These are phyloP conservation scores for Sebastes schlegelii DNA, from an alignment of 2,113 vertebrate genomes.

Conservation along the genomic window DNA sequence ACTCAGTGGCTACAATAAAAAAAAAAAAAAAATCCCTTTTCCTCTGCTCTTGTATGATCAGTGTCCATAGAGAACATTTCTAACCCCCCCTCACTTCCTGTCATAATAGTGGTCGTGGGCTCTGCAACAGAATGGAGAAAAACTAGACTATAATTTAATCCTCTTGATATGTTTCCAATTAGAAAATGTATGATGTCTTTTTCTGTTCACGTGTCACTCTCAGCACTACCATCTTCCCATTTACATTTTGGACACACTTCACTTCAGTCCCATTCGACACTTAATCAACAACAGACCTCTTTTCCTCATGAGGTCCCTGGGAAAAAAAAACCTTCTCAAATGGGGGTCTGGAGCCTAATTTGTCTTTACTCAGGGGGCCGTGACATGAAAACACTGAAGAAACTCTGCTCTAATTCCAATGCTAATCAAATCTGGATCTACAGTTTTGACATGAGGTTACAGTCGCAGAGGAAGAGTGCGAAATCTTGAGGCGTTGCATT, in stretches of 20 bases:
- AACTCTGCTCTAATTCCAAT: slow-evolving; percentile 33
- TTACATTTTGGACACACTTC: slow-evolving; percentile 23
- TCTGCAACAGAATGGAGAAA: slow-evolving; percentile 25
- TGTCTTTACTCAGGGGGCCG: slow-evolving; percentile 26
- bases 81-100: slow-evolving; percentile 35
- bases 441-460: slow-evolving; percentile 52
- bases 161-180: slow-evolving; percentile 40
- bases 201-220: slow-evolving; percentile 28
- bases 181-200: slow-evolving; percentile 15
- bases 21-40: background rate
- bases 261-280: slow-evolving; percentile 30
- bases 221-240: background rate
- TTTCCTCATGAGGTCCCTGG: slow-evolving; percentile 4
- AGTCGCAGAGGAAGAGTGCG: slow-evolving; percentile 35
- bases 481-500: slow-evolving; percentile 51
- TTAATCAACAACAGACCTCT: slow-evolving; percentile 58
- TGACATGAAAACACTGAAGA: slow-evolving; percentile 18
- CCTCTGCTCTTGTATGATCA: slow-evolving; percentile 32
- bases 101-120: slow-evolving; percentile 30
- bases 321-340: slow-evolving; percentile 48
- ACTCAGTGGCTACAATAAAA: background rate
- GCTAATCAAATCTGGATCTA: slow-evolving; percentile 63
- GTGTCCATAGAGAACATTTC: slow-evolving; percentile 44
- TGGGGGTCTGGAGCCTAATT: slow-evolving; percentile 32
- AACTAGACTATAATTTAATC: slow-evolving; percentile 36